Base-by-base conservation (phyloP, 2,888 invertebrate species). In the Drosophila cognata region DNA sequence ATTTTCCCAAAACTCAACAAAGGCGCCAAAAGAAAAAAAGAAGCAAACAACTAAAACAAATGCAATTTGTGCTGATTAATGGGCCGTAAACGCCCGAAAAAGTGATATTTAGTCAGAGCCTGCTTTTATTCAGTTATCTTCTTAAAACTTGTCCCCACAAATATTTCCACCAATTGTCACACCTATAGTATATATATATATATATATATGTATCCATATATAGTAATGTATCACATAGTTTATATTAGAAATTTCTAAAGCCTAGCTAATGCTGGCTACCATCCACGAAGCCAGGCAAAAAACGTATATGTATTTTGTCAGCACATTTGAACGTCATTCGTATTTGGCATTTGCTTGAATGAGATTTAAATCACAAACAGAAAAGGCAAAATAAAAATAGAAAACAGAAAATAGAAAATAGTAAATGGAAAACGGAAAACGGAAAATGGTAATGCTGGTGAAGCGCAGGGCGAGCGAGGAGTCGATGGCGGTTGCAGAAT, bases 301-400 rank as follows among this genome's bases (percentile, higher is more conserved):
- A 33, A 50, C 8, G 51, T 41, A n/a, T 21, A 28, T 43, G 25
- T 50, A 56, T 70, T 71, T 71, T 60, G 71, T 61, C 41, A 71
- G 77, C 61, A 61, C 36, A 53, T 75, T 70, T 70, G 43, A 75
- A 48, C 59, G 57, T 74, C 71, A 58, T 65, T 57, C 65, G 61
- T 51, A 77, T 74, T 71, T 77, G 59, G 67, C 67, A 78, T 60
- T 77, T 61, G 63, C 68, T 61, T 38, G 57, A 73, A 72, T 70
- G 69, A 68, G 69, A 70, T 79, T 77, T 77, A 74, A 79, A 79
- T 79, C 79, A 79, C 57, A 48, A 58, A 46, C n/a, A 25, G 33
- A 64, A 13, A 16, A 52, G 48, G 38, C 46, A 46, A 46, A 46
- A 21, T 46, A 21, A 46, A 46, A 46, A 25, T 31, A 16, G 28